A percentile compares a stretch with the other conserved stretches of the same genome.
phyloP scores from a whole-genome alignment of 2,113 vertebrate genomes.

The Bagarius yarrelli region DNA sequence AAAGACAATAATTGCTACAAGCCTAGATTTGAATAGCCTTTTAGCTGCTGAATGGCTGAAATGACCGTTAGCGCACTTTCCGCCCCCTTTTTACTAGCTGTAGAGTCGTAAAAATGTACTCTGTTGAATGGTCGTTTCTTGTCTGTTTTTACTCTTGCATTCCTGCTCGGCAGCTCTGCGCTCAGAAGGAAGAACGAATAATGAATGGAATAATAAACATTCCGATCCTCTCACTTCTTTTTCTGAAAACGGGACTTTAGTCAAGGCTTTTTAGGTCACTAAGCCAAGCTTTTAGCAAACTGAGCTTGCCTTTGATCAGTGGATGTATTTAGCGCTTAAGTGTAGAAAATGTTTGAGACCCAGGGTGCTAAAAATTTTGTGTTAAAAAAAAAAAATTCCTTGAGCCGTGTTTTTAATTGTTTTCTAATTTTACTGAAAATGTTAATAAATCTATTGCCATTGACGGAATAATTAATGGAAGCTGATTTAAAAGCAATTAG shows the following conservation, averaged over 20 bases:
- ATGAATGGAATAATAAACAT: slow-evolving; percentile 43
- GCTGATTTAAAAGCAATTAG: background rate
- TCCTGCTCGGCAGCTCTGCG: slow-evolving; percentile 54
- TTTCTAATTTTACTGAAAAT: background rate
- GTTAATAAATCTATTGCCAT: background rate
- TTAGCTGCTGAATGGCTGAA: slow-evolving; percentile 21
- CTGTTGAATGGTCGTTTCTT: slow-evolving; percentile 41
- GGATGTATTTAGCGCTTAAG: background rate
- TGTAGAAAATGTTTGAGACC: background rate
- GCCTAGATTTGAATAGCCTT: background rate
- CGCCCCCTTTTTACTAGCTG: slow-evolving; percentile 16
- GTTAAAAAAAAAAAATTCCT: background rate
- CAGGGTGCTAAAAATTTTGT: background rate
- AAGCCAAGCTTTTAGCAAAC: background rate
- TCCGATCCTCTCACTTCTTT: background rate
- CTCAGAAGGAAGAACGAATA: slow-evolving; percentile 51
- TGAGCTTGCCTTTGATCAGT: background rate
- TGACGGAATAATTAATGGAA: background rate
- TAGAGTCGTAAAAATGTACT: slow-evolving; percentile 13
- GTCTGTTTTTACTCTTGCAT: slow-evolving; percentile 54
- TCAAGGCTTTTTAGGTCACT: background rate
- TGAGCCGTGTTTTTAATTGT: background rate
- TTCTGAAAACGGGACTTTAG: background rate
- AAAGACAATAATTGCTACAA: slow-evolving; percentile 25
- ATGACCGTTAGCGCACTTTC: slow-evolving; percentile 3